phyloP scores from a whole-genome alignment of 2,113 vertebrate genomes.

The Pipra filicauda region DNA sequence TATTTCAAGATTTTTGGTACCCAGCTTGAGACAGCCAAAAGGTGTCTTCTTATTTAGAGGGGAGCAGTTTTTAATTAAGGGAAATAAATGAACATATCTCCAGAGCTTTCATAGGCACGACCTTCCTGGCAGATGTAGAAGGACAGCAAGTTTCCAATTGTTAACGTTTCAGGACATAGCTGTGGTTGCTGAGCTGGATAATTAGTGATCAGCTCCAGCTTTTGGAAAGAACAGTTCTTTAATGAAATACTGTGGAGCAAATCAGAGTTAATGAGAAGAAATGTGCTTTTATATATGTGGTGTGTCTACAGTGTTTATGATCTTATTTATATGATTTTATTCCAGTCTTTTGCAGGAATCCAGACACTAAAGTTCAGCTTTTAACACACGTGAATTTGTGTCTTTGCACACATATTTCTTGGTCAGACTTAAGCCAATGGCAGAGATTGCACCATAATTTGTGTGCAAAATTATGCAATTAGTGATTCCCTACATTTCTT shows the following conservation, averaged over 20 bases:
- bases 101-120: background rate
- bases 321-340: background rate
- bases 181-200: slow-evolving; percentile 27
- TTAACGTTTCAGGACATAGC: slow-evolving; percentile 8
- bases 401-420: background rate
- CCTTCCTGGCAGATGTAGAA: slow-evolving; percentile 31
- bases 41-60: background rate
- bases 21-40: background rate
- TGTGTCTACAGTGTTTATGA: background rate
- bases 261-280: background rate
- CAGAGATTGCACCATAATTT: background rate
- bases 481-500: background rate
- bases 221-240: background rate
- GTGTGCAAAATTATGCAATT: too few species aligned
- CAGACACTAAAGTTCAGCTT: background rate
- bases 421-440: background rate
- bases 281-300: background rate
- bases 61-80: slow-evolving; percentile 35
- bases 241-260: background rate
- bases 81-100: background rate
- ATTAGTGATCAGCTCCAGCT: background rate
- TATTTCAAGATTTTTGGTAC: background rate
- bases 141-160: background rate
- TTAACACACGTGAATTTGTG: background rate
- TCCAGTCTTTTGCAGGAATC: background rate